These are phyloP conservation scores for Dinocampus coccinellae DNA, from an alignment of 2,888 invertebrate species.

Conservation along the genomic window DNA sequence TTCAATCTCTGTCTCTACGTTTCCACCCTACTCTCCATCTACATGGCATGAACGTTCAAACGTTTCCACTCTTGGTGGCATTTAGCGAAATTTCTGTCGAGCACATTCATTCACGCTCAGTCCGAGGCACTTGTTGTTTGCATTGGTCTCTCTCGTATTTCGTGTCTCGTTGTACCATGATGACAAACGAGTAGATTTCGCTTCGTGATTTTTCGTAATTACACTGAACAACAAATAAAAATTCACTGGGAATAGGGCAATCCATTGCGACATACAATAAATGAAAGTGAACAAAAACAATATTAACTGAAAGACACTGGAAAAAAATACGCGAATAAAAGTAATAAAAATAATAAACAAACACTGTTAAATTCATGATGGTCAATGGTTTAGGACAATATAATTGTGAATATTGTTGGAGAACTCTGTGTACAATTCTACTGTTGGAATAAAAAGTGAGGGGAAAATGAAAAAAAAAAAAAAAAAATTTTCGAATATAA, in stretches of 20 bases:
- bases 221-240: constrained; percentile 6
- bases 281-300: background rate
- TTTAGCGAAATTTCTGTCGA: constrained; percentile 25
- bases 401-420: background rate
- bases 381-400: background rate
- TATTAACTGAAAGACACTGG: background rate
- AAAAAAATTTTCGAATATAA: too few species aligned
- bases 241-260: background rate
- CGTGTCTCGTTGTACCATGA: constrained; percentile 1
- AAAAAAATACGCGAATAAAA: background rate
- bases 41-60: constrained; percentile 20
- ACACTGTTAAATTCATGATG: background rate
- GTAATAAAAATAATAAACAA: background rate
- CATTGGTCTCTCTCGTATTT: constrained; percentile 4
- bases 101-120: constrained; percentile 24
- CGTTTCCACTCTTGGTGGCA: constrained; percentile 20
- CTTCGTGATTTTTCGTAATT: constrained; percentile 13
- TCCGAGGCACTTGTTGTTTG: constrained; percentile 25
- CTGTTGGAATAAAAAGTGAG: too few species aligned
- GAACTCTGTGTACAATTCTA: too few species aligned
- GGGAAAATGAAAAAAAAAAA: background rate
- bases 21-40: background rate
- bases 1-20: constrained; percentile 29
- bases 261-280: background rate
- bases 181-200: constrained; percentile 13